Base-by-base conservation (phyloP, 2,888 invertebrate genomes). In the Parochlus steinenii region DNA sequence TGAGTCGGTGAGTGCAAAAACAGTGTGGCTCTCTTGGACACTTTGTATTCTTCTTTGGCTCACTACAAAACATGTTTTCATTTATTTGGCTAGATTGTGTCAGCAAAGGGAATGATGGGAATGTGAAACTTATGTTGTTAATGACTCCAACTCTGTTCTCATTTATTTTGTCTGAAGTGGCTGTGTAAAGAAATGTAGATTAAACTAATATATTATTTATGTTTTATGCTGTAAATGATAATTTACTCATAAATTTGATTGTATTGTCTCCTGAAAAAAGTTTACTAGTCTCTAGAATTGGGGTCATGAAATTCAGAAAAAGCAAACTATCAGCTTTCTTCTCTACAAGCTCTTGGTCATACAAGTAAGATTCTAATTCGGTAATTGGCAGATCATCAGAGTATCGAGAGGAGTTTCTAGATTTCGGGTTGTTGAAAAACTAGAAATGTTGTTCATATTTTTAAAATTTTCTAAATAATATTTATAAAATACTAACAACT, bases 91-190 rank as follows among this genome's bases (percentile, higher is more conserved):
- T 39, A 7, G 44, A 46, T 50, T 86, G 85, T 2, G 81, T 79
- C 40, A 86, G 61, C 25, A 82, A 61, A 1, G 86, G 82, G 1
- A 78, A 77, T 2, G 77, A 67, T 1, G 86, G 85, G 48, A 74
- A 76, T 23, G 69, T 69, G 53, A 83, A 76, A 7, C 79, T 74
- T 12, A 78, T 68, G 34, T 81, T 77, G 53, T 82, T 79, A 14
- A 68, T 67, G 43, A 65, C 69, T 28, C 63, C 71, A 7, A 48
- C 45, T 10, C 29, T 36, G 0, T 45, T 49, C 8, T 42, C 4
- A 35, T 50, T 47, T 1, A 36, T 31, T 1, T 44, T 31, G 38
- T 50, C 51, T 50, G 30, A 5, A 26, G 37, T 16, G 18, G 25
- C 24, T 15, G 28, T 18, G n/a, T n/a, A n/a, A n/a, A n/a, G n/a